phyloP scores from a whole-genome alignment of 2,113 vertebrate genomes.

The Isurus oxyrinchus region DNA sequence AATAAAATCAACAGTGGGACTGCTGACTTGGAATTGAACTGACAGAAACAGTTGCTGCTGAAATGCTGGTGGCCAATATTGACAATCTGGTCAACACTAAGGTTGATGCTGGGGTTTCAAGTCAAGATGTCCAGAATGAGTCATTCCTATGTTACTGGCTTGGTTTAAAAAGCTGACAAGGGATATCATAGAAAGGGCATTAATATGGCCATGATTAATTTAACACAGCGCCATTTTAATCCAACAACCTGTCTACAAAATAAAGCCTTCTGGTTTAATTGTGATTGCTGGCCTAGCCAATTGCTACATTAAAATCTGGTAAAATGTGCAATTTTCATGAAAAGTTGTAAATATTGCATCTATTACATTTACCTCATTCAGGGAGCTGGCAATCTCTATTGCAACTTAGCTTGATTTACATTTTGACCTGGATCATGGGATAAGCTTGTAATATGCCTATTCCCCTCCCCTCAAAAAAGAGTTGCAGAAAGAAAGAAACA shows the following conservation, averaged over 20 bases:
- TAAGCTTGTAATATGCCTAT: neutral
- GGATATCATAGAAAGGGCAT: neutral
- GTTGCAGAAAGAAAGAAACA: neutral
- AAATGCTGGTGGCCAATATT: neutral
- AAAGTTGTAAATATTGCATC: neutral
- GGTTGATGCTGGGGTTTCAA: neutral
- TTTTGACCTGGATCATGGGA: neutral
- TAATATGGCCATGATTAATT: neutral
- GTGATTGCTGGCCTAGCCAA: neutral
- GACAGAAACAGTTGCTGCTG: neutral
- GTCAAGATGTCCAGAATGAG: neutral
- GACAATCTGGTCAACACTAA: neutral
- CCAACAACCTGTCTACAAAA: neutral
- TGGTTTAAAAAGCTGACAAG: neutral
- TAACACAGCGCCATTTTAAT: neutral
- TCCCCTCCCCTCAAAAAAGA: too few species aligned
- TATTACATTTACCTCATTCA: neutral
- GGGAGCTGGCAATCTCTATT: neutral
- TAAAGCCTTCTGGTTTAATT: neutral
- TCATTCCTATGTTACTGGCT: neutral
- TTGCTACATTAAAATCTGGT: neutral
- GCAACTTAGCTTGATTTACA: neutral
- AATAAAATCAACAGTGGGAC: slow-evolving; percentile 3
- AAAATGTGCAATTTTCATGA: neutral
- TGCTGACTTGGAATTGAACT: neutral